phyloP scores from a whole-genome alignment of 2,888 invertebrate species.

The Drosophila ustulata region DNA sequence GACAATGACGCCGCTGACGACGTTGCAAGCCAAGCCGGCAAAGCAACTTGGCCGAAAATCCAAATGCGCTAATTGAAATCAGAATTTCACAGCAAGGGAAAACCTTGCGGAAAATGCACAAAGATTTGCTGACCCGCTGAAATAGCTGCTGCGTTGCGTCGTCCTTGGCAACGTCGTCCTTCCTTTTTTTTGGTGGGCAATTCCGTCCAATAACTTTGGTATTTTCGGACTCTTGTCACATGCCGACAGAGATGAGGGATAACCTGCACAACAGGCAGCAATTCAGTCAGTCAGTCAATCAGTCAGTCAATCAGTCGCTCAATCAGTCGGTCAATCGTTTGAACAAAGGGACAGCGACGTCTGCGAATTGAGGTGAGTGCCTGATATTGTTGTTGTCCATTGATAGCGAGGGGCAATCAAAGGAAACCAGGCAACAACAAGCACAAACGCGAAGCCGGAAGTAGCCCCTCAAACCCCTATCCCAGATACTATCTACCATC shows the following conservation, averaged over 20 bases:
- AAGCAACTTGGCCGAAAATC: constrained; percentile 9
- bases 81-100: constrained; percentile 48
- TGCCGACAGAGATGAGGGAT: constrained; percentile 35
- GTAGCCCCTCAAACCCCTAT: constrained; percentile 34
- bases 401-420: constrained; percentile 45
- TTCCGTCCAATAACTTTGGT: too few relatives aligned
- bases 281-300: neutral
- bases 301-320: constrained; percentile 13
- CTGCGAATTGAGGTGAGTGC: constrained; percentile 51
- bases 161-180: constrained; percentile 23
- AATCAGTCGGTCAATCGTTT: neutral
- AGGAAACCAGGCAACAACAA: constrained; percentile 49
- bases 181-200: neutral
- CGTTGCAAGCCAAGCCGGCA: constrained; percentile 24
- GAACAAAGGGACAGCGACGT: constrained; percentile 35
- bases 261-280: constrained; percentile 14
- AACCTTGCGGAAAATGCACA: constrained; percentile 2
- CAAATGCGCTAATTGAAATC: constrained; percentile 61
- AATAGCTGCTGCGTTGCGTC: constrained; percentile 10
- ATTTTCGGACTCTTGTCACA: constrained; percentile 29
- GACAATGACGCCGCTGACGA: constrained; percentile 37
- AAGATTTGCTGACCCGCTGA: constrained; percentile 7
- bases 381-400: constrained; percentile 19
- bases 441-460: constrained; percentile 48
- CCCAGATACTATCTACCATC: neutral